These are phyloP conservation scores for Baronia brevicornis DNA, from an alignment of 2,888 invertebrate genomes.

Conservation along the genomic window DNA sequence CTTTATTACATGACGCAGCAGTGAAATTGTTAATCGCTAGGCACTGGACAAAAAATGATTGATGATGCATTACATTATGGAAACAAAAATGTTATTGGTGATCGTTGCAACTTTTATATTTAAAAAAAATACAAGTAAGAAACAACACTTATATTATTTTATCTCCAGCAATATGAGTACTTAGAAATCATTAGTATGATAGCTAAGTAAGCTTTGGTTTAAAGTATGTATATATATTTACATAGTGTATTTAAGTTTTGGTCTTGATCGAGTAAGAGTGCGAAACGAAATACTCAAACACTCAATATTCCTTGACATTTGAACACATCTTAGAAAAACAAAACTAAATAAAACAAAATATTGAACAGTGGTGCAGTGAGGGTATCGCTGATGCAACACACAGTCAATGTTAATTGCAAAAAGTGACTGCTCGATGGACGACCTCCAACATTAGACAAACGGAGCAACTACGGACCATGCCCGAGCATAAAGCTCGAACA, in stretches of 20 bases:
- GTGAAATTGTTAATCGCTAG: neutral
- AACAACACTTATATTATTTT: no score
- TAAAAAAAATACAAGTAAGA: no score
- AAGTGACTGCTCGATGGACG: conserved; percentile 11
- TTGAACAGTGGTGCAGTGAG: neutral
- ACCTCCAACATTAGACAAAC: conserved; percentile 13
- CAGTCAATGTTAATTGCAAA: conserved; percentile 9
- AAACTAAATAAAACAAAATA: conserved; percentile 5
- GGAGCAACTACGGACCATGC: conserved; percentile 5
- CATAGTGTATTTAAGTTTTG: no score
- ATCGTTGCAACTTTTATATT: no score
- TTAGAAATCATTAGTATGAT: no score
- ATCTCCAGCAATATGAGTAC: no score
- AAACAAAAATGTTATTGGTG: neutral
- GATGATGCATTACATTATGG: neutral
- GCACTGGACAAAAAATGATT: conserved; percentile 2
- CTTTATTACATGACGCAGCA: conserved; percentile 1
- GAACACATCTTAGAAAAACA: neutral
- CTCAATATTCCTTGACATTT: conserved; percentile 8
- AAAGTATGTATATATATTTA: no score
- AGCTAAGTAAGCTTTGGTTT: no score
- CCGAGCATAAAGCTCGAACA: conserved; percentile 9
- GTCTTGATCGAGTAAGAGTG: no score
- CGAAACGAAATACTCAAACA: no score
- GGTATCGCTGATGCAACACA: neutral